Conservation (phyloP, 2,888 invertebrate species). For the Azorinus chamasolen region DNA sequence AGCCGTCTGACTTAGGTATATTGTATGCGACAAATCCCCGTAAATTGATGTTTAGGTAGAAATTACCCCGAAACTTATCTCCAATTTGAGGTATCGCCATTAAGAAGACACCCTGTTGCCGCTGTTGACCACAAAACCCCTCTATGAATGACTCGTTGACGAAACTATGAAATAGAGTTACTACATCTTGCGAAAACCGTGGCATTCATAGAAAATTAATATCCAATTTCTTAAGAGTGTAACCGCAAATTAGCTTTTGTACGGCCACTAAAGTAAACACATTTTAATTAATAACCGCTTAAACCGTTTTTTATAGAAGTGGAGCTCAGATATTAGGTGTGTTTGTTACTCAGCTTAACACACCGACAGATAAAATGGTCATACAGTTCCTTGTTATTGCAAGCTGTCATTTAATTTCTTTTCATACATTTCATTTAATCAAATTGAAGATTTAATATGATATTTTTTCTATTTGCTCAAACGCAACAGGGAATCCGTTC, state of each 20-base stretch:
- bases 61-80: too few species aligned
- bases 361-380: too few species aligned
- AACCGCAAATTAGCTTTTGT: too few species aligned
- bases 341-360: not conserved
- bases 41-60: too few species aligned
- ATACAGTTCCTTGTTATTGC: too few species aligned
- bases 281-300: slow-evolving; percentile 39
- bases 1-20: too few species aligned
- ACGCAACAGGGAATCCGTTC: too few species aligned
- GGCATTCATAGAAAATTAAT: slow-evolving; percentile 45
- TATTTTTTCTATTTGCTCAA: too few species aligned
- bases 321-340: slow-evolving; percentile 2
- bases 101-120: slow-evolving; percentile 12
- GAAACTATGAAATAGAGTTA: slow-evolving; percentile 37
- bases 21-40: too few species aligned
- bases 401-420: too few species aligned
- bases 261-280: slow-evolving; percentile 31
- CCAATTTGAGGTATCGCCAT: not conserved
- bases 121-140: slow-evolving; percentile 23
- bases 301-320: slow-evolving; percentile 4
- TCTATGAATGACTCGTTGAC: slow-evolving; percentile 17
- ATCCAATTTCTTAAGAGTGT: slow-evolving; percentile 48
- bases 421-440: too few species aligned
- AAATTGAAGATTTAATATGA: too few species aligned
- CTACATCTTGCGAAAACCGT: slow-evolving; percentile 30